Evolutionary conservation across 1,140 invertebrate species (phyloP), one percentile per base, ranked within the genome.

Genomic region (Pectinophora gossypiella): DNA sequence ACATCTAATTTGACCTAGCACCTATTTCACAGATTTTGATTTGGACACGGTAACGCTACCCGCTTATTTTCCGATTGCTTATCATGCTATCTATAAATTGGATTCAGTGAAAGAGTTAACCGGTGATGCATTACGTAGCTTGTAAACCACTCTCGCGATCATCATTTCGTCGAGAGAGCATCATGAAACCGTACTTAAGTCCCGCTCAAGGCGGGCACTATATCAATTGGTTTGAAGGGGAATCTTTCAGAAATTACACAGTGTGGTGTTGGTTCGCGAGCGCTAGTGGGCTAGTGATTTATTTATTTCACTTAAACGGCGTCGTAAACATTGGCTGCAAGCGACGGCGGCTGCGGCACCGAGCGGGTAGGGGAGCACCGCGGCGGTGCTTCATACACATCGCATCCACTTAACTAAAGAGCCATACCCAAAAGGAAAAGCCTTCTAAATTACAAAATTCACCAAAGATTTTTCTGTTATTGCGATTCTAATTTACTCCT

Each of bases 251-350:
- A 82, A 76, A 82, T 79, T 77, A 77, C 59, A 76, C 60, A 70
- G 59, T 59, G 51, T 66, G 61, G 51, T 63, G 56, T 53, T 45
- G 27, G 27, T 40, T 49, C 58, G 54, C 51, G 49, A 61, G 62
- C 59, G 49, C 67, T 73, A 69, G 59, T 61, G 56, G 50, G 54
- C 59, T 55, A 61, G 64, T 76, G 79, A 83, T 77, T 79, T 83
- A 83, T 83, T 73, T 81, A 77, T 79, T 81, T 77, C 76, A 72
- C 73, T 72, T 78, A 73, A 70, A 72, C 58, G 53, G 58, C 54
- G 51, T 70, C 72, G 67, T 81, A 77, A 79, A 76, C 61, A 62
- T 55, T 9, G 46, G 21, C 19, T 54, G 43, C n/a, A n/a, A 56
- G 51, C 50, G 47, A 19, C 45, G 48, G 36, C 36, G 36, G 13